Conservation (phyloP, 1,140 invertebrate genomes). For the Euschistus heros region DNA sequence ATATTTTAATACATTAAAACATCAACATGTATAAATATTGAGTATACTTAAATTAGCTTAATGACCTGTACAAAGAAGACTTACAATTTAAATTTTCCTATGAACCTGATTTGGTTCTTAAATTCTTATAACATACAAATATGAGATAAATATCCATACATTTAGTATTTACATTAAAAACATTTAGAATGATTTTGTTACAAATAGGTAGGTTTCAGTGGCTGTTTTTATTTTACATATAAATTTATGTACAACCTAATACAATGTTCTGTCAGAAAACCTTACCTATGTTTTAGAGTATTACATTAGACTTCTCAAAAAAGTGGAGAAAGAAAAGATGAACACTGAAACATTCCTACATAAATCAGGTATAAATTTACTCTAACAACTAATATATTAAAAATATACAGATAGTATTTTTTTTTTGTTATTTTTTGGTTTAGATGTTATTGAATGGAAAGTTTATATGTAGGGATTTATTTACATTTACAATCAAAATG, state of each 20-base stretch:
- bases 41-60: constrained; percentile 15
- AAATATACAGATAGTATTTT: constrained; percentile 4
- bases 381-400: neutral
- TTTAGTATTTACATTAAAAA: constrained; percentile 22
- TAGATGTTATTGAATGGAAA: too few species aligned
- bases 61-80: constrained; percentile 12
- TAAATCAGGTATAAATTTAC: neutral
- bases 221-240: neutral
- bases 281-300: neutral
- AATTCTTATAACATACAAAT: constrained; percentile 4
- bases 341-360: constrained; percentile 2
- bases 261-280: neutral
- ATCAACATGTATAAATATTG: constrained; percentile 8
- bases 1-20: constrained; percentile 17
- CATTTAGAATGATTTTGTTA: constrained; percentile 22
- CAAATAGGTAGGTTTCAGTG: neutral
- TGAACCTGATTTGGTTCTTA: constrained; percentile 15
- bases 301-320: neutral
- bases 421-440: too few species aligned
- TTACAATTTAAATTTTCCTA: constrained; percentile 11
- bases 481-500: too few species aligned
- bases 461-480: too few species aligned
- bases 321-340: neutral
- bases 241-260: constrained; percentile 1
- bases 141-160: constrained; percentile 8